A percentile compares a stretch with the other conserved stretches of the same genome.
These are phyloP conservation scores for Pangasius mekongensis DNA, from an alignment of 2,797 vertebrate species.

Conservation along the genomic window DNA sequence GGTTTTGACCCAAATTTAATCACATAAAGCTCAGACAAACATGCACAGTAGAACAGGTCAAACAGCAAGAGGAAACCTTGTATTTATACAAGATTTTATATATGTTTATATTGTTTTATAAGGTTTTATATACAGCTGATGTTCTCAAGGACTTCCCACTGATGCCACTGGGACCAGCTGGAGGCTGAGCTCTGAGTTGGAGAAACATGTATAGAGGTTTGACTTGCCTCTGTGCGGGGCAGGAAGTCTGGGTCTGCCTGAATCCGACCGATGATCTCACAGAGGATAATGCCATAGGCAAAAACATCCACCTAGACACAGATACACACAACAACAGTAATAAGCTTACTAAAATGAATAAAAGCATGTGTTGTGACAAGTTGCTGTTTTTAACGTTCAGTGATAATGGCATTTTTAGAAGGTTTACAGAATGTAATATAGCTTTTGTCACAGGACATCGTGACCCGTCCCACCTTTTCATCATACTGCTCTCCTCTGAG, in stretches of 20 bases:
- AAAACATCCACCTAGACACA: conserved; percentile 88
- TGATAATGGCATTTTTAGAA: not conserved
- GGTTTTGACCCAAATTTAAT: not conserved
- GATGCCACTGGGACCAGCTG: not conserved
- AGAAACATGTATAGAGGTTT: not conserved
- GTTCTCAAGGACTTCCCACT: not conserved
- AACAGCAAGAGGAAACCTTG: not conserved
- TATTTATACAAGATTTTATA: not conserved
- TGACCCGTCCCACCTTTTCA: conserved; percentile 82
- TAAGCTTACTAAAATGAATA: not conserved
- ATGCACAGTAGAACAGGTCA: not conserved
- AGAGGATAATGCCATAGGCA: conserved; percentile 92
- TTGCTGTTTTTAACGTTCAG: not conserved
- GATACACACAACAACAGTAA: not conserved
- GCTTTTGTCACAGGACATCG: not conserved
- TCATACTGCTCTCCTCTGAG: conserved; percentile 90
- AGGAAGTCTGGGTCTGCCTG: conserved; percentile 94
- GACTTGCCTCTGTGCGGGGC: conserved; percentile 87
- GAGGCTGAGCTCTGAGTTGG: not conserved
- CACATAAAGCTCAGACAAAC: not conserved
- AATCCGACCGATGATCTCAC: conserved; percentile 90
- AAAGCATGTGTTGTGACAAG: not conserved
- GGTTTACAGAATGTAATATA: not conserved
- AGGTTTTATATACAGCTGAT: not conserved
- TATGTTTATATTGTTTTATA: not conserved